Base-by-base conservation (phyloP, 1,140 invertebrate genomes). In the Drosophila biarmipes region DNA sequence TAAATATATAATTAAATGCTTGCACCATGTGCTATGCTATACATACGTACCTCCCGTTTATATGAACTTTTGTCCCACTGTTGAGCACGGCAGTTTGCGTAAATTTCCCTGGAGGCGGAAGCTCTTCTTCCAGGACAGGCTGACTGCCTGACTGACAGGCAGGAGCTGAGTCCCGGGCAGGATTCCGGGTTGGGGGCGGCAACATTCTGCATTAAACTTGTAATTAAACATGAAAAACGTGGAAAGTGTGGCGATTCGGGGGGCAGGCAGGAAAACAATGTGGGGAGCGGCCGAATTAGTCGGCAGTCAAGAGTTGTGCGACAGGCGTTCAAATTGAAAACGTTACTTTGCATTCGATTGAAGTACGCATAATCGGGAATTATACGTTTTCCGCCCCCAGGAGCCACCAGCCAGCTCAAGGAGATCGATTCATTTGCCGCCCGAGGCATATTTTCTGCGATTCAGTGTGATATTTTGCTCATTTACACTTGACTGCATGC, bases 191-290 rank as follows among this genome's bases (percentile, higher is more conserved):
- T 37, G 51, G 31, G 31, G 57, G 61, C 59, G 66, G 78, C 79
- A 76, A 64, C 78, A 73, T 87, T 77, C 46, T 77, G 62, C 73
- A 77, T 71, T 62, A 64, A 78, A 78, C 74, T 87, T 87, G 84
- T 87, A 87, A 87, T 87, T 87, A 87, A 87, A 79, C 82, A 87
- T 76, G 79, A 68, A 87, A 79, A 84, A 77, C 84, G 75, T 87
- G 82, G 84, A 80, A 76, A 84, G 74, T 80, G 80, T 76, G 80
- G 80, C 80, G 72, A 85, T 45, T 66, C 64, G 66, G 58, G 68
- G 54, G 63, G 35, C 56, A 57, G 64, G 63, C 71, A 73, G 63
- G 48, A 40, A 46, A 57, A 40, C 61, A 78, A 40, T 42, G 34
- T 35, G 34, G 17, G 17, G 2, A 40, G 21, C 4, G 34, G 10